Conservation (phyloP, 2,888 invertebrate genomes). For the Drosophila diplacantha region DNA sequence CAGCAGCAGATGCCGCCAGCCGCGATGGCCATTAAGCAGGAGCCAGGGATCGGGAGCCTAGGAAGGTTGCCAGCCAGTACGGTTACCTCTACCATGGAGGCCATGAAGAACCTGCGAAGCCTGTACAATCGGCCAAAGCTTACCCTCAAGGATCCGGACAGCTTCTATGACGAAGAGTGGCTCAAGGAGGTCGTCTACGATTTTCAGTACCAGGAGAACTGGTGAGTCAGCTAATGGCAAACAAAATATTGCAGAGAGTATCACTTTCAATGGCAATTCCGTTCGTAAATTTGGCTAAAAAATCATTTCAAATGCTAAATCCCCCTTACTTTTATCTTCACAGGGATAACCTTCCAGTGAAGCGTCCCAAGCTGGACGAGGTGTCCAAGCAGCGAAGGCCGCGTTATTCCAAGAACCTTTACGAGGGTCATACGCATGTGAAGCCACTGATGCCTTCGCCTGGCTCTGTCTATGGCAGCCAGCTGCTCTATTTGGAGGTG, state of each 20-base stretch:
- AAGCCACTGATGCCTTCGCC: constrained; percentile 78
- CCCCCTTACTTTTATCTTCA: background rate
- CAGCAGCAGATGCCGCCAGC: constrained; percentile 26
- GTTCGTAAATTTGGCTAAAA: background rate
- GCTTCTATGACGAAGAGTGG: constrained; percentile 88
- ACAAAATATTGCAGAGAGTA: background rate
- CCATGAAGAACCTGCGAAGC: constrained; percentile 71
- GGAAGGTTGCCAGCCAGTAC: constrained; percentile 1
- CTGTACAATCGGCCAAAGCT: constrained; percentile 87
- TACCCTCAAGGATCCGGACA: constrained; percentile 87
- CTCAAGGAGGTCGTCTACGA: constrained; percentile 91
- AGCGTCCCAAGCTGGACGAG: constrained; percentile 86
- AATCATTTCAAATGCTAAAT: too few species aligned
- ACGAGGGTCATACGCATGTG: constrained; percentile 81
- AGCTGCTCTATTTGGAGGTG: constrained; percentile 67
- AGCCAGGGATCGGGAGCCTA: constrained; percentile 44
- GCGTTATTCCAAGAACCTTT: constrained; percentile 79
- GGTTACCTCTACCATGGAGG: constrained; percentile 57
- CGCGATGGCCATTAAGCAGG: constrained; percentile 51
- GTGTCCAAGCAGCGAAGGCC: constrained; percentile 77
- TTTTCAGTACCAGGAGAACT: constrained; percentile 89
- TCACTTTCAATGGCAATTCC: background rate
- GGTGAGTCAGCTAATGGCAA: constrained; percentile 81
- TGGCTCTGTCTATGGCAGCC: constrained; percentile 71
- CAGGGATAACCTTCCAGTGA: constrained; percentile 94